A percentile compares a stretch with the other conserved stretches of the same genome.
Evolutionary conservation across 2,797 vertebrate genomes (phyloP).

Genomic region (Loris lydekkerianus): DNA sequence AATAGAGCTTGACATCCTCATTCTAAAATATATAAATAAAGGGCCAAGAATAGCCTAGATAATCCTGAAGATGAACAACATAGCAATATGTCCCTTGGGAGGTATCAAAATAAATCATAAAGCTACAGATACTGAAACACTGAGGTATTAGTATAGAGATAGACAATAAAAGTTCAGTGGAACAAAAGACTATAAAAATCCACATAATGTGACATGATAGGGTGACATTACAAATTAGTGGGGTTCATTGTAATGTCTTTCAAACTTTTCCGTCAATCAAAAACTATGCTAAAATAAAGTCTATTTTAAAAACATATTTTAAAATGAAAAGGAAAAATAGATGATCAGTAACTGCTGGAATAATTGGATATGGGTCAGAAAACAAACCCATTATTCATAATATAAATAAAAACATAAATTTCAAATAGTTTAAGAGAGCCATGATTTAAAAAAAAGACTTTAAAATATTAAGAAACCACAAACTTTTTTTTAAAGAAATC

Average conservation of each 20-base stretch:
- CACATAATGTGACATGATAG: neutral
- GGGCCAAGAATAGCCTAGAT: neutral
- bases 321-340: neutral
- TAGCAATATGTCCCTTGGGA: neutral
- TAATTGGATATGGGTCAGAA: neutral
- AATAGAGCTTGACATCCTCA: neutral
- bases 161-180: neutral
- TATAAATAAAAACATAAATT: neutral
- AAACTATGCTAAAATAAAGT: slow-evolving; percentile 13
- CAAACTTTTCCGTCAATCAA: neutral
- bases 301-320: neutral
- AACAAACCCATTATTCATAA: neutral
- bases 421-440: neutral
- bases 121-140: neutral
- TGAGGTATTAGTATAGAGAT: neutral
- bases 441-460: neutral
- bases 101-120: neutral
- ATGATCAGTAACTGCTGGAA: neutral
- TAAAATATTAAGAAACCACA: slow-evolving; percentile 3
- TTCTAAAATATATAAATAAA: neutral
- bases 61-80: neutral
- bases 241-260: neutral
- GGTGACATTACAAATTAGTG: neutral
- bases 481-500: neutral
- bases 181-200: neutral